These are phyloP conservation scores for Burhinus bistriatus DNA, from an alignment of 2,113 vertebrate genomes.

Conservation along the genomic window DNA sequence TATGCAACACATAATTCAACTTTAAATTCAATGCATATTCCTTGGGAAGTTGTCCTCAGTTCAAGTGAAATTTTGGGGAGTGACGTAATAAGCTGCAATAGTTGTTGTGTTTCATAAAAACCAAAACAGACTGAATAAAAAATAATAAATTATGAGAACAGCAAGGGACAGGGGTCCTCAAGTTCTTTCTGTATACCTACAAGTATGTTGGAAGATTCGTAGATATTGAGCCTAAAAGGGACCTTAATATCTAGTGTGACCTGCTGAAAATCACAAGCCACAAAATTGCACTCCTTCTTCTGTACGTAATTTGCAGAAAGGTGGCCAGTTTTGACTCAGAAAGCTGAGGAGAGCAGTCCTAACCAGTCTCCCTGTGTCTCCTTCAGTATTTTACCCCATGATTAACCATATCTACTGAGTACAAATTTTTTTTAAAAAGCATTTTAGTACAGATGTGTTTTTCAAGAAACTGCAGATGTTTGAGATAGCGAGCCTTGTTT, in stretches of 20 bases:
- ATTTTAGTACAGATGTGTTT: background rate
- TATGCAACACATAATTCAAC: background rate
- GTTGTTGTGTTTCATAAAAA: background rate
- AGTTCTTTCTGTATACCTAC: background rate
- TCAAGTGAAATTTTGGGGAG: background rate
- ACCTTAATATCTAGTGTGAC: background rate
- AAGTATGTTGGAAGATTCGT: background rate
- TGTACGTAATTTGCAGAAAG: fast-evolving
- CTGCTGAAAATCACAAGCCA: background rate
- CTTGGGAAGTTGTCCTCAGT: background rate
- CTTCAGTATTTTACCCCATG: background rate
- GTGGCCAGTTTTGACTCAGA: background rate
- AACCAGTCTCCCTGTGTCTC: background rate
- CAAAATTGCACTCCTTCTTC: background rate
- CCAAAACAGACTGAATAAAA: background rate
- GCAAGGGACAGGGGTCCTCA: background rate
- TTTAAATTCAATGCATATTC: background rate
- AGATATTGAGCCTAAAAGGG: background rate
- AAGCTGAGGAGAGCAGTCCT: background rate
- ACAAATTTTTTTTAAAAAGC: background rate
- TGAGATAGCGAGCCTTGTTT: background rate
- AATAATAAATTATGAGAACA: background rate
- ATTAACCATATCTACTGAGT: background rate
- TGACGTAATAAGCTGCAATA: background rate
- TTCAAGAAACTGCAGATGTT: background rate